Evolutionary conservation across 2,888 invertebrate species (phyloP), one percentile per base, ranked within the genome.

Genomic region (Cataglyphis livida): DNA sequence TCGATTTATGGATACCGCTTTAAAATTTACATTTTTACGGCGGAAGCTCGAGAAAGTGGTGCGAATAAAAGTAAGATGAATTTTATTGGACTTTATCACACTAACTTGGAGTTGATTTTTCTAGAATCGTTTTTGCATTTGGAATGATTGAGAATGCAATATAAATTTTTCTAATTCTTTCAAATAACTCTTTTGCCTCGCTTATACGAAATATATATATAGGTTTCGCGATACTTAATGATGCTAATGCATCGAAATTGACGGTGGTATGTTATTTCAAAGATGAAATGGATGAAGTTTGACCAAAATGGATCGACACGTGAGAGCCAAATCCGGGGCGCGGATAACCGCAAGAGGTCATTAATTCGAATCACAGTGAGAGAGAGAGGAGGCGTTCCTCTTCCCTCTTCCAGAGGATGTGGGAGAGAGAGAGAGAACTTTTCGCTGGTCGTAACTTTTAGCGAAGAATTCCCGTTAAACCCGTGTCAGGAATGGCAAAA

Each of bases 401-500:
- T 66, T 35, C 25, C 28, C 28, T 32, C 18, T 28, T 38, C 12
- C 25, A 1, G 18, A 12, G 3, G 21, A 4, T 25, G 44, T 44
- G 5, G 0, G 12, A 38, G 3, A 10, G 1, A 25, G 1, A 3
- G 18, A 44, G 32, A 35, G 32, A 75, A 32, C 38, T 64, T 48
- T 79, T 51, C 68, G 70, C 70, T 64, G 64, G 68, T 81, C 70
- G 70, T 64, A 83, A 74, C 73, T 82, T 51, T 74, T 62, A 44
- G 57, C 59, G 76, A 85, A 81, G 85, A 76, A 84, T 81, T 78
- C 71, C 51, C 84, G 84, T 81, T 81, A 78, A 79, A 71, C 41
- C 57, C 66, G 61, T 48, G 79, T 81, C 62, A 44, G 59, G 7
- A 28, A 48, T 75, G 66, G 48, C 74, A 54, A 76, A 78, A 84